These are phyloP conservation scores for Premnoplex brunnescens DNA, from an alignment of 2,797 vertebrate species.

Conservation along the genomic window DNA sequence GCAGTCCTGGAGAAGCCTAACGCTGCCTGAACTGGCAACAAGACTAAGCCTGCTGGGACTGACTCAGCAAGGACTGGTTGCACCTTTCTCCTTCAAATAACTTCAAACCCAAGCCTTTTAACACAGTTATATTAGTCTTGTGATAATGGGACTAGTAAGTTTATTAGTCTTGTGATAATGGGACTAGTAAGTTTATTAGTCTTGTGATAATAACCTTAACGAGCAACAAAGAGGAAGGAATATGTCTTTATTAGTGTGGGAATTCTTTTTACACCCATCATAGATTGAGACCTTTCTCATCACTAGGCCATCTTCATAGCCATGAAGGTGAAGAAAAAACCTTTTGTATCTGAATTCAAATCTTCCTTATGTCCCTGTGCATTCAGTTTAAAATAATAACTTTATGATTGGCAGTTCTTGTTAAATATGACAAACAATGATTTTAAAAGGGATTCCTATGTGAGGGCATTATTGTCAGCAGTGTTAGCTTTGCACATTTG, in stretches of 20 bases:
- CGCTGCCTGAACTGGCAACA: background rate
- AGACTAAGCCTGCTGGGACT: rapidly evolving
- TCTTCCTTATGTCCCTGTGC: background rate
- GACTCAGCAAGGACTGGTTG: background rate
- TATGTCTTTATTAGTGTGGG: background rate
- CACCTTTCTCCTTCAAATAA: background rate
- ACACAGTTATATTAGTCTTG: background rate
- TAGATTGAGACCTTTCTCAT: background rate
- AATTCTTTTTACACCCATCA: background rate
- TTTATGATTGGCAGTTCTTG: background rate
- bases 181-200: background rate
- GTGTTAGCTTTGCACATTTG: background rate
- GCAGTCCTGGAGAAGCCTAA: background rate
- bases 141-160: background rate
- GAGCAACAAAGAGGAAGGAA: background rate
- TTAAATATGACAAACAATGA: background rate
- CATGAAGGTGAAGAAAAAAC: background rate
- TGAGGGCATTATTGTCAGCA: background rate
- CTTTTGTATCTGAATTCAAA: background rate
- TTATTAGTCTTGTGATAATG: background rate
- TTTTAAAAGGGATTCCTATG: rapidly evolving
- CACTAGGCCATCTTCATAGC: rapidly evolving
- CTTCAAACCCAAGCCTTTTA: background rate
- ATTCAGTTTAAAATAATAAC: background rate
- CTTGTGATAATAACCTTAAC: background rate